These are phyloP conservation scores for Bos javanicus DNA, from an alignment of 2,113 vertebrate species.

Conservation along the genomic window DNA sequence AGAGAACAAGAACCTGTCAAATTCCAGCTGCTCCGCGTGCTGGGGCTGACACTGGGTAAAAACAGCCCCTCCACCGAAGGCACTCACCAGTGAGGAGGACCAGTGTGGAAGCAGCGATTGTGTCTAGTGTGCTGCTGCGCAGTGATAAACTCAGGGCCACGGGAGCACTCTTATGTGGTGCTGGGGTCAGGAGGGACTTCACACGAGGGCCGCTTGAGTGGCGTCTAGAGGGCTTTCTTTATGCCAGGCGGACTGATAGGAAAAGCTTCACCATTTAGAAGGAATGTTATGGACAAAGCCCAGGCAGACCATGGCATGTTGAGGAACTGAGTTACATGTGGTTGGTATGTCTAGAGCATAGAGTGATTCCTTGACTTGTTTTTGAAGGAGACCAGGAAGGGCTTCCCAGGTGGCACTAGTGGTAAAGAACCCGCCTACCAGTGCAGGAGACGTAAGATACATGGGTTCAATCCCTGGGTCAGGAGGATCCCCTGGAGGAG, in stretches of 20 bases:
- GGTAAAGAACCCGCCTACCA: not conserved
- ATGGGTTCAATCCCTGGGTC: not conserved
- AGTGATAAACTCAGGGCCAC: not conserved
- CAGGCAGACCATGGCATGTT: not conserved
- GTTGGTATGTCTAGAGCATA: not conserved
- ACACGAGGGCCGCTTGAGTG: not conserved
- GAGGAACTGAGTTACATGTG: not conserved
- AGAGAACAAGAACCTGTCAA: too few relatives aligned
- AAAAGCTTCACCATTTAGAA: not conserved
- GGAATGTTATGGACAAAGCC: not conserved
- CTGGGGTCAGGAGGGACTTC: not conserved
- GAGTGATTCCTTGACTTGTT: not conserved
- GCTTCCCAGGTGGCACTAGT: not conserved
- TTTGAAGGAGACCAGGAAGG: not conserved
- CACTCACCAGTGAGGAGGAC: not conserved
- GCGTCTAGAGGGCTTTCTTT: not conserved
- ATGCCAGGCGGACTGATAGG: not conserved
- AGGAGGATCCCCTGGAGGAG: not conserved
- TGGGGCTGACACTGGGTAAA: not conserved
- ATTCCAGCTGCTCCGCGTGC: not conserved
- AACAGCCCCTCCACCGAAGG: not conserved
- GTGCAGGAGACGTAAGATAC: accelerated
- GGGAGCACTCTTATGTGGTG: too few relatives aligned
- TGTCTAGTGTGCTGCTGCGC: not conserved
- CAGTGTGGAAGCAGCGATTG: not conserved